phyloP scores from a whole-genome alignment of 2,113 vertebrate genomes.

The Thinocorus orbignyianus region DNA sequence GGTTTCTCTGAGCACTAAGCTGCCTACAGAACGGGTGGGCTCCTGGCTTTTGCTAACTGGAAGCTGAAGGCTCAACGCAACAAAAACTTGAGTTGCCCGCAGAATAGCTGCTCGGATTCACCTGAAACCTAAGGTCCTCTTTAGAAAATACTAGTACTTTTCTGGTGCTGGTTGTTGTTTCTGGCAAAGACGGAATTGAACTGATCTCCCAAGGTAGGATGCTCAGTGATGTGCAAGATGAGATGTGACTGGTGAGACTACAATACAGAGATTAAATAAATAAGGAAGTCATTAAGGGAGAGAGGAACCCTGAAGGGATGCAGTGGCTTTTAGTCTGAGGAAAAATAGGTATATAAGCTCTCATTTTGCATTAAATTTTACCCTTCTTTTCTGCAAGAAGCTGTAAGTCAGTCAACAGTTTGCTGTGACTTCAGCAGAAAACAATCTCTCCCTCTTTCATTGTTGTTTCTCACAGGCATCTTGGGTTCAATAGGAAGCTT shows the following conservation, averaged over 20 bases:
- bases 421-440: constrained; percentile 2
- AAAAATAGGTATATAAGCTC: neutral
- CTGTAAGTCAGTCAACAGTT: neutral
- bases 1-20: neutral
- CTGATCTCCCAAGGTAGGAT: neutral
- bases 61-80: neutral
- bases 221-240: neutral
- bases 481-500: constrained; percentile 1
- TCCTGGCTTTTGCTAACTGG: neutral
- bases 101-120: neutral
- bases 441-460: neutral
- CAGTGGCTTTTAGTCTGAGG: neutral
- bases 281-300: neutral
- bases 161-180: neutral
- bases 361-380: neutral
- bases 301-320: neutral
- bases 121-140: neutral
- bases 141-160: neutral
- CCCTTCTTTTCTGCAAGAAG: neutral
- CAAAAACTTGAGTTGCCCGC: neutral
- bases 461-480: neutral
- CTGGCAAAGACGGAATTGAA: neutral
- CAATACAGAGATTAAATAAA: neutral
- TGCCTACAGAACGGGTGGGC: neutral
- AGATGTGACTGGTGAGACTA: neutral